Percentiles rank a stretch among this genome's conserved stretches.
These are phyloP conservation scores for Cephalopholis sonnerati DNA, from an alignment of 2,113 vertebrate species.

Conservation along the genomic window DNA sequence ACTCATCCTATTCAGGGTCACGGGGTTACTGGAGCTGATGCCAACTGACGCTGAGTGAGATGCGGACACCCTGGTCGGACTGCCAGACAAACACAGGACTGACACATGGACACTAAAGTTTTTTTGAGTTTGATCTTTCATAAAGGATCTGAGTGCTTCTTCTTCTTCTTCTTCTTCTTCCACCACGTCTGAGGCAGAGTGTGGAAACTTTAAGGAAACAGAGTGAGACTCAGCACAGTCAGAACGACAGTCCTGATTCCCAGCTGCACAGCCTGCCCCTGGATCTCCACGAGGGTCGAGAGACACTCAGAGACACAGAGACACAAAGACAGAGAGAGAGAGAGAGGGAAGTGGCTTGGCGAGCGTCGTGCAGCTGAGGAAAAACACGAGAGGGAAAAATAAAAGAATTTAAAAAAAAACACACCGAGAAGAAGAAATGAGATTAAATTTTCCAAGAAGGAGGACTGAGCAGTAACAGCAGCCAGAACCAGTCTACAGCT, in stretches of 20 bases:
- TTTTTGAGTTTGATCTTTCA: neutral
- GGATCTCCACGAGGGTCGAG: constrained; percentile 52
- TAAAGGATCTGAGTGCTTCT: neutral
- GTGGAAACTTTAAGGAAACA: neutral
- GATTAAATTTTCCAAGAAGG: constrained; percentile 62
- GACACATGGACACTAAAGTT: too few relatives aligned
- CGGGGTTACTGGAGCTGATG: too few relatives aligned
- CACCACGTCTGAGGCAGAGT: neutral
- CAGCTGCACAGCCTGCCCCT: constrained; percentile 71
- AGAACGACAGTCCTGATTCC: constrained; percentile 65
- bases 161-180: neutral
- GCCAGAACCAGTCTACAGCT: constrained; percentile 59
- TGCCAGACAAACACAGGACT: too few relatives aligned
- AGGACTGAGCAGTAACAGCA: constrained; percentile 34
- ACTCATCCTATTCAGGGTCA: too few relatives aligned
- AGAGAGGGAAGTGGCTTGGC: constrained; percentile 45
- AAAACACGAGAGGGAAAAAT: constrained; percentile 63
- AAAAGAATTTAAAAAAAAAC: constrained; percentile 28
- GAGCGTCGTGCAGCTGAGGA: constrained; percentile 35
- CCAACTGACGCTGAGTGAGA: too few relatives aligned
- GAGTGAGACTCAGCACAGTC: neutral
- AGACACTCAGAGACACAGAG: constrained; percentile 32
- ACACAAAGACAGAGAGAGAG: constrained; percentile 2
- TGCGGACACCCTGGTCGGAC: too few relatives aligned
- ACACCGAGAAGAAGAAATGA: constrained; percentile 46